These are phyloP conservation scores for Alosa alosa DNA, from an alignment of 2,113 vertebrate genomes.

Conservation along the genomic window DNA sequence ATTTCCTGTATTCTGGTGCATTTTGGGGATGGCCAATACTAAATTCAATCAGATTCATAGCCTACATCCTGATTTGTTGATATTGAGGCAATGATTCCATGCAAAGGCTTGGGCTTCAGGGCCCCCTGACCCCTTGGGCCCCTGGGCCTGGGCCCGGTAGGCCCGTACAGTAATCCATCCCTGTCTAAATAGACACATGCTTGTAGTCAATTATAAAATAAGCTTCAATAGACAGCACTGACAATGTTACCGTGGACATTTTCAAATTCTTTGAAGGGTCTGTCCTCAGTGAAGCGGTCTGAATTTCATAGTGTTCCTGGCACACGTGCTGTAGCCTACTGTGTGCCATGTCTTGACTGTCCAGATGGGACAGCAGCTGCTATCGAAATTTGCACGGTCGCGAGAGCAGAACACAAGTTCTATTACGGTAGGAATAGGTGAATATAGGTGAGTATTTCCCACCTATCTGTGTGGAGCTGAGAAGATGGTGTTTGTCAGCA, in stretches of 20 bases:
- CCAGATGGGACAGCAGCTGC: conserved; percentile 2
- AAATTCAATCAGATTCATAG: no score
- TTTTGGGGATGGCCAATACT: no score
- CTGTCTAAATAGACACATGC: background rate
- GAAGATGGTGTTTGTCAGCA: background rate
- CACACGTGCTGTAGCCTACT: background rate
- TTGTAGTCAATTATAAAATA: background rate
- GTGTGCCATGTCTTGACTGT: background rate
- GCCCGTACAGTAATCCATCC: no score
- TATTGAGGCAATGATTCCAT: no score
- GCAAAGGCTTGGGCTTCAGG: no score
- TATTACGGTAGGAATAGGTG: background rate
- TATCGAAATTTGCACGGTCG: background rate
- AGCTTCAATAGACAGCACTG: background rate
- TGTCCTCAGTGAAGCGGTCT: background rate
- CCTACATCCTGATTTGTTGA: no score
- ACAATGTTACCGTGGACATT: background rate
- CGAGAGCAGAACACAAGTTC: background rate
- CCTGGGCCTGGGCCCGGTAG: no score
- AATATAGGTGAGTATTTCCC: background rate
- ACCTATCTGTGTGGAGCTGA: background rate
- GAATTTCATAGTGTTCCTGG: background rate
- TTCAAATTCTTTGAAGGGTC: background rate
- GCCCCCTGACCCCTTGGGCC: no score
- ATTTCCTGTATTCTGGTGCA: no score